Evolutionary conservation across 2,113 vertebrate species (phyloP), one percentile per base, ranked within the genome.

Genomic region (Poeciliopsis occidentalis): DNA sequence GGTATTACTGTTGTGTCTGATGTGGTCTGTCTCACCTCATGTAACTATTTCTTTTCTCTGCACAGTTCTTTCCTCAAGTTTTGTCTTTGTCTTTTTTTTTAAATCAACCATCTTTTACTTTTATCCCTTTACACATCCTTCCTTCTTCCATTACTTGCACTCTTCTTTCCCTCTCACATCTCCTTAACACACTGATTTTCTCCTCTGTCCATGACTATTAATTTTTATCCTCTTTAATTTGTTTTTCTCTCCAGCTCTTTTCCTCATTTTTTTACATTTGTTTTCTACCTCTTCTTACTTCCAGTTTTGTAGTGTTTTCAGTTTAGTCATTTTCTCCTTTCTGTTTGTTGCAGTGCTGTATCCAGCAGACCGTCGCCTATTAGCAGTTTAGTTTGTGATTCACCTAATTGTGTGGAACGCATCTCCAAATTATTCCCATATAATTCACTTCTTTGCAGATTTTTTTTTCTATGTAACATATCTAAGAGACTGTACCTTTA

Each of bases 21-120:
- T 84, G 87, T 82, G 84, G 81, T 69, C 60, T 57, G 15, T 76
- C 73, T 83, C 80, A 88, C 78, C 78, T 88, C 80, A 84, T 44
- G 32, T 32, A 60, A 64, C 62, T 54, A 70, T 71, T 30, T 78
- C 32, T 69, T 69, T 65, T 69, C 71, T 66, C 24, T 54, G 11
- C 30, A 34, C 19, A 27, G 24, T 63, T 39, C 12, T 34, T 64
- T n/a, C 29, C 67, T 73, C 22, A 19, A 26, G 39, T n/a, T 62
- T 66, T n/a, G 5, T 62, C 6, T 60, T 84, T 57, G 44, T 7
- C 19, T 60, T 11, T 27, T 26, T n/a, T 60, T 24, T 29, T 27
- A 27, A 26, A 41, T 32, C 7, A 11, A 44, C 12, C 27, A 64
- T 64, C 30, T 32, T 32, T 39, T 47, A 34, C 15, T 64, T 37